Evolutionary conservation across 2,113 vertebrate genomes (phyloP), one percentile per base, ranked within the genome.

Genomic region (Tragelaphus strepsiceros): DNA sequence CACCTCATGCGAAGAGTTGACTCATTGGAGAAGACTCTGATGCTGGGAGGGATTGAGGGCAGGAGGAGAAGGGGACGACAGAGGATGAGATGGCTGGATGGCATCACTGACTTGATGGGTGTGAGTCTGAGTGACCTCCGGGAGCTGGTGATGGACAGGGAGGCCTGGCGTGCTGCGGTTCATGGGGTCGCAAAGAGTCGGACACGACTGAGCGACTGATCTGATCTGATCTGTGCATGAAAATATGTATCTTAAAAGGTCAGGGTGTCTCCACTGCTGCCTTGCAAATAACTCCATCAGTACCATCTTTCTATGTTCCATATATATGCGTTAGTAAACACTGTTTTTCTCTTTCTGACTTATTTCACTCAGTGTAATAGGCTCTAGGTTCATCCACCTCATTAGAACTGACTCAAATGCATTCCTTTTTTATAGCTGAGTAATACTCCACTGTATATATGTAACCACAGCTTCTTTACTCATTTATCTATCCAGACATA

Each of bases 211-310:
- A 39, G 39, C 39, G 39, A 39, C 39, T 39, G 39, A 39, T 39
- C 39, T 39, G 39, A 39, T 39, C 39, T 39, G 39, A 39, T 39
- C 30, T 93, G 24, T 15, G 16, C 56, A 17, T 61, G 43, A 92
- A 97, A 97, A 83, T 43, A 91, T 16, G 16, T 30, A 84, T 78
- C 54, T 81, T 81, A 49, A 98, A 97, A 89, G n/a, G n/a, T 74
- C n/a, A 74, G 10, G 10, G n/a, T 74, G 19, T 39, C n/a, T 71
- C 19, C 67, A 39, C 0, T 71, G 67, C n/a, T 71, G n/a, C 67
- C 64, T 71, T 74, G 67, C n/a, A 39, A 74, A 74, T 74, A 74
- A 22, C 10, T 74, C n/a, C 67, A 74, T 74, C n/a, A 39, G 67
- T 22, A 74, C n/a, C 19, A 39, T 39, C 67, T 74, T 35, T 74